A percentile compares a stretch with the other conserved stretches of the same genome.
Evolutionary conservation across 1,140 invertebrate species (phyloP).

Genomic region (Amyelois transitella): DNA sequence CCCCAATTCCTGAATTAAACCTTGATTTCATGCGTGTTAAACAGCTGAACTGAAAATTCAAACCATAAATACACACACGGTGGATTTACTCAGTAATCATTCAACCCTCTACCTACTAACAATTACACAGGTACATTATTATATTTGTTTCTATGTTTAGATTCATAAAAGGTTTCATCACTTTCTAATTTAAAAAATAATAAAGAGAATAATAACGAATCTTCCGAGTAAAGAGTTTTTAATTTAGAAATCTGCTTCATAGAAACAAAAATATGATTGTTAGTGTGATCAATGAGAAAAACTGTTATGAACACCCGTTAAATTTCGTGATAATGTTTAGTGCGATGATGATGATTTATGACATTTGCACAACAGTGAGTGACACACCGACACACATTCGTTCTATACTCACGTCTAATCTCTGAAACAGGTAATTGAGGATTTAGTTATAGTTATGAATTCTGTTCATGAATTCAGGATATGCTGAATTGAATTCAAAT

Average conservation of each 20-base stretch:
- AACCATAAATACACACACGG: no score
- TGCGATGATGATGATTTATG: constrained; percentile 26
- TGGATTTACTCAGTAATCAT: no score
- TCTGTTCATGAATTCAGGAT: constrained; percentile 7
- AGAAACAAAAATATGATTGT: constrained; percentile 9
- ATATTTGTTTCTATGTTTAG: no score
- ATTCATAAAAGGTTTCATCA: no score
- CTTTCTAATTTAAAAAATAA: no score
- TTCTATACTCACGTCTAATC: constrained; percentile 70
- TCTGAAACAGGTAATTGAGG: constrained; percentile 68
- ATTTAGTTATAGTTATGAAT: constrained; percentile 40
- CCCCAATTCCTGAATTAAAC: no score
- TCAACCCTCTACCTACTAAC: no score
- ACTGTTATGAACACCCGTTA: constrained; percentile 66
- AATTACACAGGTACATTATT: no score
- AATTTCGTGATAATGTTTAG: constrained; percentile 33
- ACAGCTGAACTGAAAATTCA: no score
- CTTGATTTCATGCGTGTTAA: no score
- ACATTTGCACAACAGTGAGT: constrained; percentile 27
- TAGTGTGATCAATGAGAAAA: constrained; percentile 36
- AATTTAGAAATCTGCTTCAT: neutral
- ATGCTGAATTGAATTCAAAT: neutral
- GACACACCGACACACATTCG: constrained; percentile 56
- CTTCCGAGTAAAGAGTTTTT: no score
- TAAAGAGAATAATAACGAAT: no score